Base-by-base conservation (phyloP, 2,113 vertebrate genomes). In the Pelecanus crispus region DNA sequence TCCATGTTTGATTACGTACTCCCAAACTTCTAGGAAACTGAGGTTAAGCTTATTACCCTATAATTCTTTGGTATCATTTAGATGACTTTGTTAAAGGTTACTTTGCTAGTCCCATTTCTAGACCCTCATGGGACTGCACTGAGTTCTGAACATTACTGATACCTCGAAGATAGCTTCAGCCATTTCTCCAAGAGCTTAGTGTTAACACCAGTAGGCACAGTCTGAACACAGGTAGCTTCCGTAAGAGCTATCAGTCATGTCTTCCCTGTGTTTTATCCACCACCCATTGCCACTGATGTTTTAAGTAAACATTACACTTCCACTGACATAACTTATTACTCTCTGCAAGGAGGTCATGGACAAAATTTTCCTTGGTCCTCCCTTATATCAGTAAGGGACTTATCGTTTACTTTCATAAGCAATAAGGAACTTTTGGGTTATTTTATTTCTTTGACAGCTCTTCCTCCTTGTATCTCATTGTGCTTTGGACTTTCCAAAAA, bases 261-360 rank as follows among this genome's bases (percentile, higher is more conserved):
- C 32, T 34, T 17, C 36, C 22, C 15, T 29, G 32, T 19, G 53
- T 40, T 74, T 62, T 42, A 42, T 26, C 40, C 10, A 32, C 53
- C 8, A 1, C 25, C 32, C 15, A 1, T 10, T 11, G 22, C 28
- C 1, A 0, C 2, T 53, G 40, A 26, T 16, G n/a, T 7, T 62
- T 21, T n/a, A 47, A 52, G 52, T 31, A 52, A 91, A 61, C 5
- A 0, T 40, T 53, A 8, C 7, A 21, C 31, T 36, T 59, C 36
- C 13, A 5, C 16, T 17, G 55, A 56, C n/a, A 28, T 13, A 4
- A 25, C 49, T 42, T 62, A 34, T 68, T 47, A 40, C 20, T n/a
- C 53, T 36, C 55, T 14, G n/a, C 29, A 24, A 53, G n/a, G 21
- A 22, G 6, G 45, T 19, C 22, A 6, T 1, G 7, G 26, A 61